Evolutionary conservation across 2,888 invertebrate genomes (phyloP).

Genomic region (Empis livida): DNA sequence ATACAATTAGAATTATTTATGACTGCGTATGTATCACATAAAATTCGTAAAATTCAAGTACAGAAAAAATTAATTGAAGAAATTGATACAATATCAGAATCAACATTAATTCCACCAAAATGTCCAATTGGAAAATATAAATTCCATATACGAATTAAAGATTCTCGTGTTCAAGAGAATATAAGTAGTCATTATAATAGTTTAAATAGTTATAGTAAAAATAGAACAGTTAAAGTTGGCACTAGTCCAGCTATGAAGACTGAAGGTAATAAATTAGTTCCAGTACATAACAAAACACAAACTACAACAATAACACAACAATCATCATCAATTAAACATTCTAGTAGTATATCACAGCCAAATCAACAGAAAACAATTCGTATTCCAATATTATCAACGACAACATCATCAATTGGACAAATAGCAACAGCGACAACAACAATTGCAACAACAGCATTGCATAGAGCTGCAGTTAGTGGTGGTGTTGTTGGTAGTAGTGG

Average conservation of each 20-base stretch:
- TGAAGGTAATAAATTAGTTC: slow-evolving; percentile 32
- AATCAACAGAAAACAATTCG: slow-evolving; percentile 13
- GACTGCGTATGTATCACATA: slow-evolving; percentile 74
- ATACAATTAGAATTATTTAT: slow-evolving; percentile 53
- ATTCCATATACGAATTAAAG: slow-evolving; percentile 42
- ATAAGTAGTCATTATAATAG: slow-evolving; percentile 20
- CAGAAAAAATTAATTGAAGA: slow-evolving; percentile 57
- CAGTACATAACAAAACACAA: slow-evolving; percentile 17
- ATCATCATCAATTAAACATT: neutral
- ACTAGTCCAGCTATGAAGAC: slow-evolving; percentile 37
- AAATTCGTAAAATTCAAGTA: slow-evolving; percentile 61
- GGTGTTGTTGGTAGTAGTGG: too few species aligned
- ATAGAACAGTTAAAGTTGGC: slow-evolving; percentile 28
- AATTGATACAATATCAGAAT: slow-evolving; percentile 42
- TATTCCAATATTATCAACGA: neutral
- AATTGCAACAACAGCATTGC: neutral
- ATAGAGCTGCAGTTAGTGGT: neutral
- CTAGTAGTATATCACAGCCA: slow-evolving; percentile 1
- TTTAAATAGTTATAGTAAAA: slow-evolving; percentile 8
- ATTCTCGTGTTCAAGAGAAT: slow-evolving; percentile 30
- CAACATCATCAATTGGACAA: neutral
- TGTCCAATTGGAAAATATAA: slow-evolving; percentile 54
- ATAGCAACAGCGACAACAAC: neutral
- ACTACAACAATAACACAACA: slow-evolving; percentile 4
- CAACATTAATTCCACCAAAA: slow-evolving; percentile 39